Percentiles rank a stretch among this genome's conserved stretches.
Evolutionary conservation across 2,888 invertebrate species (phyloP).

Genomic region (Bimastos eiseni): DNA sequence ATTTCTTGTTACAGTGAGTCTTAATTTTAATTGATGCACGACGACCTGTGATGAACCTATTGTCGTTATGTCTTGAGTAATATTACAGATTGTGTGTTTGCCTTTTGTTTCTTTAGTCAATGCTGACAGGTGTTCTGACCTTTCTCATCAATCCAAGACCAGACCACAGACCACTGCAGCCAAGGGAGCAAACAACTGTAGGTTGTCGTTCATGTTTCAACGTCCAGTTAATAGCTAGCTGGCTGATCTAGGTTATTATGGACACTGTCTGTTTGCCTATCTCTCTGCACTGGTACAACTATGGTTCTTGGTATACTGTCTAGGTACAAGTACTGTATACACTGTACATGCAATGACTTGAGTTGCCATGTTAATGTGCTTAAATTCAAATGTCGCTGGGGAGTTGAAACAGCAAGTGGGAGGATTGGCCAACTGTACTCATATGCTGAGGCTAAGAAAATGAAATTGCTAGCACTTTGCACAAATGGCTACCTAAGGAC

Average conservation of each 20-base stretch:
- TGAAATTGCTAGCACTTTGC: no score
- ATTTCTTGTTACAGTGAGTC: background rate
- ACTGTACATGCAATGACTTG: no score
- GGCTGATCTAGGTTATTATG: background rate
- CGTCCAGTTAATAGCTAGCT: background rate
- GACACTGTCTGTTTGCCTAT: background rate
- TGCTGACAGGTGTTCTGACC: constrained; percentile 88
- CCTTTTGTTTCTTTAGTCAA: constrained; percentile 66
- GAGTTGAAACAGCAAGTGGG: no score
- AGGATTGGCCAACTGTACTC: no score
- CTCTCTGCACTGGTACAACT: background rate
- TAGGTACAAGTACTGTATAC: no score
- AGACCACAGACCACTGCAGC: constrained; percentile 26
- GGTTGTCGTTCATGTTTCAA: background rate
- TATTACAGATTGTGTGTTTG: background rate
- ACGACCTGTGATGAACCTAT: background rate
- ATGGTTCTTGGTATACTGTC: no score
- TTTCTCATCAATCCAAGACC: constrained; percentile 80
- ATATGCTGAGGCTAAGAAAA: no score
- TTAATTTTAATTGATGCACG: background rate
- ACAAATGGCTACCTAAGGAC: no score
- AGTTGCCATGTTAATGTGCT: no score
- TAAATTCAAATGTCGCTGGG: no score
- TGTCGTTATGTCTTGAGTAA: no score
- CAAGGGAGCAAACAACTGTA: background rate